These are phyloP conservation scores for Lepidocyrtinus sp. DNA, from an alignment of 2,888 invertebrate genomes.

Conservation along the genomic window DNA sequence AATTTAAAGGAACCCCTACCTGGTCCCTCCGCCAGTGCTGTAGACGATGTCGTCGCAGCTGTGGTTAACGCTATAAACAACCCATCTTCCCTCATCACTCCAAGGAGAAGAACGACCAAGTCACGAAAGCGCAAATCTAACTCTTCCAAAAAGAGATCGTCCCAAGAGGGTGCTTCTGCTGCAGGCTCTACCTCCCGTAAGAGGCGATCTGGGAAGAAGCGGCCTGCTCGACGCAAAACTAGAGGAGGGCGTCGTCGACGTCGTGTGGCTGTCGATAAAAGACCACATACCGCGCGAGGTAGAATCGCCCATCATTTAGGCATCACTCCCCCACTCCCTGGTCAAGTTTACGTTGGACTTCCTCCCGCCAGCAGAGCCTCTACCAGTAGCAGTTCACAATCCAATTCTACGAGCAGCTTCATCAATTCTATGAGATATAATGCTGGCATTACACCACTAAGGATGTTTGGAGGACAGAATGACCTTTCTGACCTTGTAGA, in stretches of 20 bases:
- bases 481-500: slow-evolving; percentile 79
- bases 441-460: slow-evolving; percentile 75
- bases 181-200: too few species aligned
- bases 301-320: slow-evolving; percentile 75
- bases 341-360: slow-evolving; percentile 67
- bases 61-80: neutral
- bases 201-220: slow-evolving; percentile 71
- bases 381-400: slow-evolving; percentile 8
- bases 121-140: slow-evolving; percentile 65
- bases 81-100: too few species aligned
- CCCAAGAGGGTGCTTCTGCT: slow-evolving; percentile 72
- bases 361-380: slow-evolving; percentile 60
- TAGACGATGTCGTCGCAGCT: slow-evolving; percentile 7
- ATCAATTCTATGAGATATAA: slow-evolving; percentile 64
- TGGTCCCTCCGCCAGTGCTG: neutral
- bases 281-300: slow-evolving; percentile 73
- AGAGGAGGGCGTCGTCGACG: slow-evolving; percentile 52
- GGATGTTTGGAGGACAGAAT: slow-evolving; percentile 80
- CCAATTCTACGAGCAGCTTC: slow-evolving; percentile 48
- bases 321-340: slow-evolving; percentile 72
- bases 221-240: slow-evolving; percentile 51
- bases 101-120: slow-evolving; percentile 31
- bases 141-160: slow-evolving; percentile 71
- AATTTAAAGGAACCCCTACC: slow-evolving; percentile 2
- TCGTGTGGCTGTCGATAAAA: slow-evolving; percentile 60